These are phyloP conservation scores for Nibea albiflora DNA, from an alignment of 2,113 vertebrate genomes.

Conservation along the genomic window DNA sequence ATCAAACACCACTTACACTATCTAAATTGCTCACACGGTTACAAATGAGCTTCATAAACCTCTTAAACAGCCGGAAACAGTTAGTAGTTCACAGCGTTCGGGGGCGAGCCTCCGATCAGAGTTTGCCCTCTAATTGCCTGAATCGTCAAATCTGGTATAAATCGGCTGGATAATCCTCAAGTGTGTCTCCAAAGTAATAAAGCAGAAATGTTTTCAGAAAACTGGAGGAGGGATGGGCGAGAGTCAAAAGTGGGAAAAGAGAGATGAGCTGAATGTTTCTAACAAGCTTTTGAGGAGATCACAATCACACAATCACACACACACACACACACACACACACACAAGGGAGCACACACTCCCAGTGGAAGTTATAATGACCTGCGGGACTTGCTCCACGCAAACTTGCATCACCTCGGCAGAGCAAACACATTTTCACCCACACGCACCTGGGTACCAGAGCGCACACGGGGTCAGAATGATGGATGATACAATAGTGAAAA, in stretches of 20 bases:
- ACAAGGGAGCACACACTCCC: constrained; percentile 31
- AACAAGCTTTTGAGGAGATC: constrained; percentile 30
- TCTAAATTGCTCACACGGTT: constrained; percentile 20
- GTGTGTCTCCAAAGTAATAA: constrained; percentile 50
- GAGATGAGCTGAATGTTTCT: constrained; percentile 27
- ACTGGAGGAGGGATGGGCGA: neutral
- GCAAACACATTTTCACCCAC: constrained; percentile 17
- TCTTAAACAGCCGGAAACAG: constrained; percentile 8
- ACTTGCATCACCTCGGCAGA: constrained; percentile 11
- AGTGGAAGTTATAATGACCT: constrained; percentile 44
- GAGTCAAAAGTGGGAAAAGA: neutral
- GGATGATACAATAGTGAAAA: constrained; percentile 64
- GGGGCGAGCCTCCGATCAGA: constrained; percentile 4
- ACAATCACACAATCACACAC: neutral
- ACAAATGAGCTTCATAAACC: constrained; percentile 26
- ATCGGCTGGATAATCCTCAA: constrained; percentile 33
- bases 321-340: neutral
- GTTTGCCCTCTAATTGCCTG: constrained; percentile 36
- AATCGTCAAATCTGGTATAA: constrained; percentile 46
- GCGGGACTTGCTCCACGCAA: constrained; percentile 7
- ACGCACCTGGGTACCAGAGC: constrained; percentile 33
- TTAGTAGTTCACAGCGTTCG: constrained; percentile 1
- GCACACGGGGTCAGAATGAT: constrained; percentile 61
- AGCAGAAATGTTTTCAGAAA: constrained; percentile 18
- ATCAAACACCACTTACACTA: neutral